These are phyloP conservation scores for Craniophora ligustri DNA, from an alignment of 2,888 invertebrate species.

Conservation along the genomic window DNA sequence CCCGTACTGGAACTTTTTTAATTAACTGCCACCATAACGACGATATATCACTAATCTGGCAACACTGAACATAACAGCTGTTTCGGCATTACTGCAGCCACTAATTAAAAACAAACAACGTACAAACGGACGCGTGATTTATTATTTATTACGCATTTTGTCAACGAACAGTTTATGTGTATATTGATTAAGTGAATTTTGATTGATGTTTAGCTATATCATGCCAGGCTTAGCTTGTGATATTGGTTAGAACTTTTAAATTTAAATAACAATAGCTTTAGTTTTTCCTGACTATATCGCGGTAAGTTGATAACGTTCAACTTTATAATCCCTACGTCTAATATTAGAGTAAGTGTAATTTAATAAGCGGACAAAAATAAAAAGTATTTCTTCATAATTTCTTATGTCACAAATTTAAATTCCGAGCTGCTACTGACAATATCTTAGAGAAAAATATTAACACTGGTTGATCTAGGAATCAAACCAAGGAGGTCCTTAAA, in stretches of 20 bases:
- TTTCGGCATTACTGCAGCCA: conserved; percentile 54
- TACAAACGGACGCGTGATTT: conserved; percentile 60
- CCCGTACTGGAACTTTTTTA: conserved; percentile 45
- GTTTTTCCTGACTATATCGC: no score
- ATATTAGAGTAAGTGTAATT: no score
- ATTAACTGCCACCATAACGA: conserved; percentile 49
- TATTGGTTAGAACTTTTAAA: not conserved
- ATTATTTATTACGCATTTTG: conserved; percentile 54
- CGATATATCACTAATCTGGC: conserved; percentile 51
- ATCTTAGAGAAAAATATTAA: no score
- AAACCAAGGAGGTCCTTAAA: no score
- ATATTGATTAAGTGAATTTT: conserved; percentile 44
- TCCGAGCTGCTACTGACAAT: no score
- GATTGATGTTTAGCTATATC: conserved; percentile 33
- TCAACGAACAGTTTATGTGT: conserved; percentile 44
- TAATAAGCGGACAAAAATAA: no score
- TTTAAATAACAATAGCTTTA: not conserved
- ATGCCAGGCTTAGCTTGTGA: not conserved
- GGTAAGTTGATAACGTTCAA: no score
- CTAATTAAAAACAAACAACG: conserved; percentile 83
- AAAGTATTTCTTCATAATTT: no score
- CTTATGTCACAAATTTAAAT: no score
- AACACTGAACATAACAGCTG: conserved; percentile 49
- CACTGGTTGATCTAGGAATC: no score
- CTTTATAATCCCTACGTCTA: no score